A percentile compares a stretch with the other conserved stretches of the same genome.
These are phyloP conservation scores for Elysia crispata DNA, from an alignment of 2,888 invertebrate genomes.

Conservation along the genomic window DNA sequence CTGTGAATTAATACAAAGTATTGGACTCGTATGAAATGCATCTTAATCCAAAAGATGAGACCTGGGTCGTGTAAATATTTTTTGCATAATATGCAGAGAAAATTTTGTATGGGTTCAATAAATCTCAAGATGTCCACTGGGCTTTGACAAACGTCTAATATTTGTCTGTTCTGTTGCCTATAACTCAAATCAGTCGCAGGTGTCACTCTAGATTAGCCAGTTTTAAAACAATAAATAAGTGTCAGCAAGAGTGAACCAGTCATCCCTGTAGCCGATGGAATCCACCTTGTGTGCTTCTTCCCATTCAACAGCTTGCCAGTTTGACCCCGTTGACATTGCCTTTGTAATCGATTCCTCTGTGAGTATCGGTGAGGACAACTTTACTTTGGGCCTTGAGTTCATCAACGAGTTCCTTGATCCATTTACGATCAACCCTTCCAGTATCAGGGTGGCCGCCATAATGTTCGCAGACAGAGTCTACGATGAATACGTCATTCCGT, in stretches of 20 bases:
- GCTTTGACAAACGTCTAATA: no score
- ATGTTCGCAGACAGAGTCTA: constrained; percentile 51
- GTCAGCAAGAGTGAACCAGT: background rate
- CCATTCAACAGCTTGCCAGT: constrained; percentile 43
- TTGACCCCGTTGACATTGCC: constrained; percentile 48
- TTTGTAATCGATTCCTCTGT: constrained; percentile 54
- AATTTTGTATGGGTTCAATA: no score
- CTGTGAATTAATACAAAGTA: no score
- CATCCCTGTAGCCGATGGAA: background rate
- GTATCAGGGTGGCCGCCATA: constrained; percentile 50
- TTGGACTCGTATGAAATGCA: no score
- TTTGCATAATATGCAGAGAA: no score
- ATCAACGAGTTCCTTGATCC: constrained; percentile 47
- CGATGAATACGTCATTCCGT: constrained; percentile 46
- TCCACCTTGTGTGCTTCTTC: background rate
- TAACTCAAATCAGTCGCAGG: background rate
- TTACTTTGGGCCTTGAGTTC: constrained; percentile 50
- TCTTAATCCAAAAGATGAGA: no score
- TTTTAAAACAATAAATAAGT: background rate
- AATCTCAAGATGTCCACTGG: no score
- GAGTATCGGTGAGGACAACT: constrained; percentile 50
- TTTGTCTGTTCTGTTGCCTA: background rate
- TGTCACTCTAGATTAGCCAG: background rate
- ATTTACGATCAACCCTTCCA: constrained; percentile 46
- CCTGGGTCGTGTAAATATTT: no score